Conservation (phyloP, 2,797 vertebrate genomes). For the Anguilla obscura region DNA sequence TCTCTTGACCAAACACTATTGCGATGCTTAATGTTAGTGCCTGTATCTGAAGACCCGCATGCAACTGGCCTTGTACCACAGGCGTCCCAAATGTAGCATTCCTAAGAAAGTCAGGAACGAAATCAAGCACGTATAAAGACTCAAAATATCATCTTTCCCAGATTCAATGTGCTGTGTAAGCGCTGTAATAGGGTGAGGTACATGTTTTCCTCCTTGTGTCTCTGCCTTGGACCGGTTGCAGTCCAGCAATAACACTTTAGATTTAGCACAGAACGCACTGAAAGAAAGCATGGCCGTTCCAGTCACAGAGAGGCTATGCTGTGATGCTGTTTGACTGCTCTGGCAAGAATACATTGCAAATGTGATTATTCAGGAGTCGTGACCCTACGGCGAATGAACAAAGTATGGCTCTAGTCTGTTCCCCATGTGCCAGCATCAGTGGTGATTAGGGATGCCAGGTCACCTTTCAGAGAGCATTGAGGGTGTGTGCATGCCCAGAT, state of each 20-base stretch:
- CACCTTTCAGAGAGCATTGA: conserved; percentile 59
- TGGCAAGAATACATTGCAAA: not conserved
- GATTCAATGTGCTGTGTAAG: not conserved
- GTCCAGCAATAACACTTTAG: conserved; percentile 12
- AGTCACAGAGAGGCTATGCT: not conserved
- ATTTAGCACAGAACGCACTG: not conserved
- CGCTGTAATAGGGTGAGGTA: not conserved
- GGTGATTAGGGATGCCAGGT: conserved; percentile 63
- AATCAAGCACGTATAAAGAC: not conserved
- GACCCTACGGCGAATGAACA: conserved; percentile 49
- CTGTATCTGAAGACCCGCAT: not conserved
- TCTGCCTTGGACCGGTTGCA: not conserved
- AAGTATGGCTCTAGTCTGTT: conserved; percentile 48
- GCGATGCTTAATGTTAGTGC: not conserved
- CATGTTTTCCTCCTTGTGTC: not conserved
- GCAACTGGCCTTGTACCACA: not conserved
- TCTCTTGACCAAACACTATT: not conserved
- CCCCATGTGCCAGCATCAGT: conserved; percentile 54
- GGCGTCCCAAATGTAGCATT: not conserved
- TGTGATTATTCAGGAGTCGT: conserved; percentile 39
- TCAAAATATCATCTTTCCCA: conserved; percentile 8
- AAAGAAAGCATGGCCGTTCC: not conserved
- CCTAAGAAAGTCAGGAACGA: not conserved
- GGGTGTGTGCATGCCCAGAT: conserved; percentile 38
- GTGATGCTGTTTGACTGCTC: not conserved